phyloP scores from a whole-genome alignment of 2,113 vertebrate species.

The Caranx ignobilis region DNA sequence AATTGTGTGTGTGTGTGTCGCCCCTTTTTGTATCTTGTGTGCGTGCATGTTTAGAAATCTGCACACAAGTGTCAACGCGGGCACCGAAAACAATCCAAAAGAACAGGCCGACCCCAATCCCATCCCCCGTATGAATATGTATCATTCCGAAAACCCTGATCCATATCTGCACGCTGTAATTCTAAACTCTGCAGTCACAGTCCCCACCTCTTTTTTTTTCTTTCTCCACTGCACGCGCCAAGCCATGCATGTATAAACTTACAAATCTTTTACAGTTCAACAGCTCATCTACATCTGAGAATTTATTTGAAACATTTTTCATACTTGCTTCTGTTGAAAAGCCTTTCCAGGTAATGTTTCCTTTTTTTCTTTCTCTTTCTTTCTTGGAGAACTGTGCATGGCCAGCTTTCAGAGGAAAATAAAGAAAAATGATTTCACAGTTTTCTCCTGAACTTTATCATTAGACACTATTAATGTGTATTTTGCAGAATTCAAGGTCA shows the following conservation, averaged over 20 bases:
- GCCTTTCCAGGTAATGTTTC: slow-evolving; percentile 20
- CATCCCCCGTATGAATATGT: slow-evolving; percentile 77
- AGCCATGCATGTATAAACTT: slow-evolving; percentile 65
- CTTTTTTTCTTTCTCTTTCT: neutral
- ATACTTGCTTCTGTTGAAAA: slow-evolving; percentile 33
- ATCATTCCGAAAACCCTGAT: slow-evolving; percentile 76
- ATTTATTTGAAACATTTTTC: slow-evolving; percentile 50
- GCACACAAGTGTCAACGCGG: slow-evolving; percentile 51
- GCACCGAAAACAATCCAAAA: slow-evolving; percentile 74
- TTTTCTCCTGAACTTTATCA: slow-evolving; percentile 24
- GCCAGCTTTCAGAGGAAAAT: slow-evolving; percentile 28
- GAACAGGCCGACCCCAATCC: slow-evolving; percentile 77
- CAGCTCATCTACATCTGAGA: slow-evolving; percentile 54
- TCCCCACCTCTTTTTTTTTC: neutral
- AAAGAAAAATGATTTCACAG: neutral
- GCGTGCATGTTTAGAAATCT: slow-evolving; percentile 44
- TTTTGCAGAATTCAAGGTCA: slow-evolving; percentile 56
- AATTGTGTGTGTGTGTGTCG: neutral
- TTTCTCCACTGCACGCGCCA: slow-evolving; percentile 51
- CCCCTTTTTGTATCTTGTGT: slow-evolving; percentile 27
- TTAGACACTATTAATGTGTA: slow-evolving; percentile 17
- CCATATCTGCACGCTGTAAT: slow-evolving; percentile 73
- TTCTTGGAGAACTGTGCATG: slow-evolving; percentile 11
- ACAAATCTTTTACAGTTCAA: slow-evolving; percentile 61
- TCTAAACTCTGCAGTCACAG: slow-evolving; percentile 58